Evolutionary conservation across 2,888 invertebrate species (phyloP), one percentile per base, ranked within the genome.

Genomic region (Lasioglossum figueresi): DNA sequence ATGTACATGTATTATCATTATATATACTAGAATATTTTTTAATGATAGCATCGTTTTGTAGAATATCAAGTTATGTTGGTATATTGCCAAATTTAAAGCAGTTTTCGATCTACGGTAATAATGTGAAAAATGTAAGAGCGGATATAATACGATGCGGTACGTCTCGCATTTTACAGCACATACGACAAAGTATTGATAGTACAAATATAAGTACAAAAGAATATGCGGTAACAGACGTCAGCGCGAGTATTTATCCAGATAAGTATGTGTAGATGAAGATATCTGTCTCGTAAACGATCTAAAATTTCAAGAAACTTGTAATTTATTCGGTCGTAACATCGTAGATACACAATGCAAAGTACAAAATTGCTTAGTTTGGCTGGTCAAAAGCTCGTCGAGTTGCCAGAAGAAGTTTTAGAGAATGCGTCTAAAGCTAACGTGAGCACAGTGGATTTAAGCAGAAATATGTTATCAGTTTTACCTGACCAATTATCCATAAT

Each of bases 121-220:
- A 97, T 91, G 95, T 99, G 89, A 96, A 97, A 91, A 97, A 97
- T 78, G 97, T 99, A 45, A 95, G 99, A 56, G 96, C 97, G 83
- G 99, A 99, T 94, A 96, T 99, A 80, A 96, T 99, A 78, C 96
- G 97, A 93, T 97, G 98, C 83, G 99, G 99, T n/a, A 98, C 98
- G 0, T 96, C 96, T 66, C 95, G 98, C 83, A 96, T 99, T 93
- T 96, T 99, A 94, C 97, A 97, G 94, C 98, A 97, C 93, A 95
- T 98, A 52, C 96, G 97, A 4, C 97, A 97, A 88, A 97, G 96
- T 83, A 95, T 96, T 88, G 94, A 95, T 0, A 95, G 95, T 40
- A 96, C 96, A 73, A 92, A 93, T 84, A 37, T 89, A 43, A 94
- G 95, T 63, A 94, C 95, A 19, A 94, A 52, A 94, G 96, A 90